phyloP scores from a whole-genome alignment of 2,797 vertebrate genomes.

The Eutrigla gurnardus region DNA sequence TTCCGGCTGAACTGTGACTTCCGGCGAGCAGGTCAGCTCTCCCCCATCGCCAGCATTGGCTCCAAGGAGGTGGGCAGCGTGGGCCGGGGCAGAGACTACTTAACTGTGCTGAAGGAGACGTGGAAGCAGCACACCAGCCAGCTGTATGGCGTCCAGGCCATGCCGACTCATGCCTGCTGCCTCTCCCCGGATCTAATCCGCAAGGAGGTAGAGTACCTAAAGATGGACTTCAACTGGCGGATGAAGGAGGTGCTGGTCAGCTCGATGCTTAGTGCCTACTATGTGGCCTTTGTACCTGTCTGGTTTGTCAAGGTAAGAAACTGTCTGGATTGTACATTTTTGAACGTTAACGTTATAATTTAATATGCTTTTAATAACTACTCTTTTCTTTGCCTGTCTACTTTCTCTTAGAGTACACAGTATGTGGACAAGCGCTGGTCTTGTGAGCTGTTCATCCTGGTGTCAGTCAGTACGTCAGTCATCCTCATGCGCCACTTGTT shows the following conservation, averaged over 20 bases:
- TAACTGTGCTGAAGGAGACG: slow-evolving; percentile 93
- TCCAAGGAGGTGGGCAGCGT: slow-evolving; percentile 88
- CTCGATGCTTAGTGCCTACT: slow-evolving; percentile 99
- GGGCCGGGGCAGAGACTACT: slow-evolving; percentile 89
- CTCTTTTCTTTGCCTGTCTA: background rate
- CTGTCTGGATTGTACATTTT: background rate
- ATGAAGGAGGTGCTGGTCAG: slow-evolving; percentile 99
- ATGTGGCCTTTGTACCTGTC: slow-evolving; percentile 97
- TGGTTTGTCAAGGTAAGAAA: slow-evolving; percentile 97
- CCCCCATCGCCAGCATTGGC: slow-evolving; percentile 89
- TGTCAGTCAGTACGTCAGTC: slow-evolving; percentile 96
- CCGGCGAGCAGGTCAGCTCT: slow-evolving; percentile 85
- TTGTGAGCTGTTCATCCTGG: slow-evolving; percentile 97
- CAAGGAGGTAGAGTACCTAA: slow-evolving; percentile 96
- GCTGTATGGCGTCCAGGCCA: slow-evolving; percentile 90
- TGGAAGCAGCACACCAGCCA: slow-evolving; percentile 98
- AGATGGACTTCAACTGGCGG: slow-evolving; percentile 99
- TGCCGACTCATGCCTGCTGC: slow-evolving; percentile 98
- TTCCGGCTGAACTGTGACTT: slow-evolving; percentile 94
- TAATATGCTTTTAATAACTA: background rate
- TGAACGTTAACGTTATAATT: background rate
- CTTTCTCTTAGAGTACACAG: slow-evolving; percentile 90
- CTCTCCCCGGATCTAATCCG: slow-evolving; percentile 97
- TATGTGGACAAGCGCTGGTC: slow-evolving; percentile 99
- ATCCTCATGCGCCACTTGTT: slow-evolving; percentile 97